Evolutionary conservation across 2,888 invertebrate species (phyloP).

Genomic region (Phalera bucephala): DNA sequence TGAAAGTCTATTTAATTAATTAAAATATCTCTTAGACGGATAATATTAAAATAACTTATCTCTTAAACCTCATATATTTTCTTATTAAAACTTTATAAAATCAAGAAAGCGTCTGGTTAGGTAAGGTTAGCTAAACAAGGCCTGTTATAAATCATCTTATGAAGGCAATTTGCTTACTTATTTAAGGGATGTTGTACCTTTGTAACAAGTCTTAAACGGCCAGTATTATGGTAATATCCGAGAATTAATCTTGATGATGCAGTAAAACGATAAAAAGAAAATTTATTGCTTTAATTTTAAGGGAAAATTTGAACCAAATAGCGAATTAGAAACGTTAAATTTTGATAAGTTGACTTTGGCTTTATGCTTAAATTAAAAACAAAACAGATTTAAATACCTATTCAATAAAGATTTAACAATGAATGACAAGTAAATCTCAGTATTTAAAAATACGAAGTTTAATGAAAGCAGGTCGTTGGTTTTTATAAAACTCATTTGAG

Average conservation of each 20-base stretch:
- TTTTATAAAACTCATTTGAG: too few species aligned
- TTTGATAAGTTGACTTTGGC: not conserved
- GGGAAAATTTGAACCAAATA: slow-evolving; percentile 11
- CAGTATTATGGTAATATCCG: slow-evolving; percentile 35
- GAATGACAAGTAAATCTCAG: too few species aligned
- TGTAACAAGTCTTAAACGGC: slow-evolving; percentile 28
- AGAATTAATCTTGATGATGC: slow-evolving; percentile 33
- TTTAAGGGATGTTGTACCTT: slow-evolving; percentile 40
- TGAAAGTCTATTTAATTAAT: too few species aligned
- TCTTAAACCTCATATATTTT: too few species aligned
- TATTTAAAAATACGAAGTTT: too few species aligned
- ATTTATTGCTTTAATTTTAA: slow-evolving; percentile 33
- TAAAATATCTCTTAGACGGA: too few species aligned
- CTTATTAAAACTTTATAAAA: slow-evolving; percentile 10
- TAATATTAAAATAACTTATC: too few species aligned
- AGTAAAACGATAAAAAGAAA: slow-evolving; percentile 34
- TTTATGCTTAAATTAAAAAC: too few species aligned
- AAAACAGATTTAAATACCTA: too few species aligned
- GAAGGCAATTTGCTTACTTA: slow-evolving; percentile 47
- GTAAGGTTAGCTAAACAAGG: slow-evolving; percentile 17
- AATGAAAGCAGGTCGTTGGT: too few species aligned
- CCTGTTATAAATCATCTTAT: slow-evolving; percentile 47
- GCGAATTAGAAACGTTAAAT: not conserved
- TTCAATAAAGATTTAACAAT: too few species aligned
- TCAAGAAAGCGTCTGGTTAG: too few species aligned